A percentile compares a stretch with the other conserved stretches of the same genome.
These are phyloP conservation scores for Mystacornis crossleyi DNA, from an alignment of 2,113 vertebrate genomes.

Conservation along the genomic window DNA sequence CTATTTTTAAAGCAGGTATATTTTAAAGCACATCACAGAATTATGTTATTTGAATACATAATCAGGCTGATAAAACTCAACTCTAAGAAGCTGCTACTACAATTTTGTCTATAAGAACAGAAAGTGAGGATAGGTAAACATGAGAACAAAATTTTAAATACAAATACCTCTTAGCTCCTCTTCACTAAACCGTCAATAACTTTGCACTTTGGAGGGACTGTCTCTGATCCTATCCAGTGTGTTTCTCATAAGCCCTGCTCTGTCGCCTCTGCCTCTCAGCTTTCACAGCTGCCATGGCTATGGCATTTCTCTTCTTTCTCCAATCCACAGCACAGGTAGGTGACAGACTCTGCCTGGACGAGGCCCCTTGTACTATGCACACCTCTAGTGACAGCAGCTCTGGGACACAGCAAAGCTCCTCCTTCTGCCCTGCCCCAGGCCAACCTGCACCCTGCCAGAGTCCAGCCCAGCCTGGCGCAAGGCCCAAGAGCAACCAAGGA, in stretches of 20 bases:
- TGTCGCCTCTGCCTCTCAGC: background rate
- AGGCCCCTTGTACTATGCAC: accelerated
- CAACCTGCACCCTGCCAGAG: background rate
- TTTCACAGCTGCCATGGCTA: background rate
- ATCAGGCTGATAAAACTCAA: background rate
- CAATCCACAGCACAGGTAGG: background rate
- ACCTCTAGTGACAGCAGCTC: background rate
- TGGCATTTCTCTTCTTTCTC: background rate
- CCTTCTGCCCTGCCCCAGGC: background rate
- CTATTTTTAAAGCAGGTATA: background rate
- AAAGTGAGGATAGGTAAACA: background rate
- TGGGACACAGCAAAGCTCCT: background rate
- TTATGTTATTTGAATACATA: background rate
- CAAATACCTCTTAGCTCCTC: conserved; percentile 30
- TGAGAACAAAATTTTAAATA: background rate
- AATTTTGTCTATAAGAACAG: background rate
- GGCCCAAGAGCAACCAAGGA: background rate
- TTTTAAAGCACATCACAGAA: background rate
- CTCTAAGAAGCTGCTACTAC: background rate
- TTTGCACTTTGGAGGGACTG: background rate
- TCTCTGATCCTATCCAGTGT: background rate
- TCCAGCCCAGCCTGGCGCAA: background rate
- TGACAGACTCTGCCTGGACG: background rate
- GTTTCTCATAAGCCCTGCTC: background rate
- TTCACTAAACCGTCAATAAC: background rate